These are phyloP conservation scores for Motacilla alba DNA, from an alignment of 2,113 vertebrate species.

Conservation along the genomic window DNA sequence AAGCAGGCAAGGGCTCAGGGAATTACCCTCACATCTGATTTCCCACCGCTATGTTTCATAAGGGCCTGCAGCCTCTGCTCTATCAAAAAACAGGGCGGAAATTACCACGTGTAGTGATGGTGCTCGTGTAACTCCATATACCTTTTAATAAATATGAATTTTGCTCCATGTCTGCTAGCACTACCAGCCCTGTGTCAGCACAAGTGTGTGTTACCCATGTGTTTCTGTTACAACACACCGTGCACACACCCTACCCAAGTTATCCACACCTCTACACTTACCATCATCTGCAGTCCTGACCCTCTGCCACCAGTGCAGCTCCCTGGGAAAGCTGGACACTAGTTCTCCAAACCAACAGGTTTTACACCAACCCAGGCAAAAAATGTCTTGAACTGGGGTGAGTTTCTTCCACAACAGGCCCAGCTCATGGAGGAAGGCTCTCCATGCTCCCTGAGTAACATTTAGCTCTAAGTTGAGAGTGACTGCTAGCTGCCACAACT, in stretches of 20 bases:
- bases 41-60: background rate
- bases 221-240: rapidly evolving
- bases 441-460: background rate
- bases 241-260: background rate
- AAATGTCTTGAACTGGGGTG: background rate
- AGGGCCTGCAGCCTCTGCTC: background rate
- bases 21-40: background rate
- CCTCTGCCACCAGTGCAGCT: background rate
- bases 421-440: background rate
- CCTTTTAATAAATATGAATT: background rate
- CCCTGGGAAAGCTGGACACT: background rate
- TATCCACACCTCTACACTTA: background rate
- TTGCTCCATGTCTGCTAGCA: background rate
- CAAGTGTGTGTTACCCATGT: rapidly evolving
- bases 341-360: background rate
- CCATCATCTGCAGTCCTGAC: background rate
- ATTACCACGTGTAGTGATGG: rapidly evolving
- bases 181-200: background rate
- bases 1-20: background rate
- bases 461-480: background rate
- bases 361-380: background rate
- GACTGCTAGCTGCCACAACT: conserved; percentile 34
- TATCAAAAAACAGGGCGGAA: background rate
- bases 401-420: background rate
- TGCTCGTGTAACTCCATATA: background rate